These are phyloP conservation scores for Ophion slaviceki DNA, from an alignment of 2,888 invertebrate genomes.

Conservation along the genomic window DNA sequence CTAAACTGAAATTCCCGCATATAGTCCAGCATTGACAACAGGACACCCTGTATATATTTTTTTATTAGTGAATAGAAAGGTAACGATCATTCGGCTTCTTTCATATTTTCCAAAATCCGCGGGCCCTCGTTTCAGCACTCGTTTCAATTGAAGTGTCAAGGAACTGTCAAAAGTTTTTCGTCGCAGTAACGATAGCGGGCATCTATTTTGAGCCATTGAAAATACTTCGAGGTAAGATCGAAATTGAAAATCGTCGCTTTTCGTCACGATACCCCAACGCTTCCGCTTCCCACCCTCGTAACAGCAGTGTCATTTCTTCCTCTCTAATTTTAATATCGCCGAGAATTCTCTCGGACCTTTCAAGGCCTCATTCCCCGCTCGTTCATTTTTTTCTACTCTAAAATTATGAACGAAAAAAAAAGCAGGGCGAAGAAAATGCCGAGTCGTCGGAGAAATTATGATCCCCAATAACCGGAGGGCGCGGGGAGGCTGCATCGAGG, in stretches of 20 bases:
- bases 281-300: background rate
- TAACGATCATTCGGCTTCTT: background rate
- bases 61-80: background rate
- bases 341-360: constrained; percentile 60
- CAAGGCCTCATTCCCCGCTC: constrained; percentile 70
- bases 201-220: background rate
- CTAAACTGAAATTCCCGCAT: too few relatives aligned
- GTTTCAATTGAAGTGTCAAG: too few relatives aligned
- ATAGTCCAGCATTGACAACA: too few relatives aligned
- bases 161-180: too few relatives aligned
- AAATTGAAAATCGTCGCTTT: constrained; percentile 3
- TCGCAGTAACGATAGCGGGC: background rate
- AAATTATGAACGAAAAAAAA: constrained; percentile 50
- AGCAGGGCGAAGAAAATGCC: constrained; percentile 33
- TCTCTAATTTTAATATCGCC: constrained; percentile 72
- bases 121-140: too few relatives aligned
- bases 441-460: constrained; percentile 61
- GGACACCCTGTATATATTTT: too few relatives aligned
- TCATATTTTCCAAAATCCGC: background rate
- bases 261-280: constrained; percentile 16
- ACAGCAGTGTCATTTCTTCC: constrained; percentile 46
- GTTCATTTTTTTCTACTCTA: constrained; percentile 71
- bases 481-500: background rate
- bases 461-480: constrained; percentile 31
- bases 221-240: background rate